Base-by-base conservation (phyloP, 2,888 invertebrate genomes). In the Melanostoma mellinum region DNA sequence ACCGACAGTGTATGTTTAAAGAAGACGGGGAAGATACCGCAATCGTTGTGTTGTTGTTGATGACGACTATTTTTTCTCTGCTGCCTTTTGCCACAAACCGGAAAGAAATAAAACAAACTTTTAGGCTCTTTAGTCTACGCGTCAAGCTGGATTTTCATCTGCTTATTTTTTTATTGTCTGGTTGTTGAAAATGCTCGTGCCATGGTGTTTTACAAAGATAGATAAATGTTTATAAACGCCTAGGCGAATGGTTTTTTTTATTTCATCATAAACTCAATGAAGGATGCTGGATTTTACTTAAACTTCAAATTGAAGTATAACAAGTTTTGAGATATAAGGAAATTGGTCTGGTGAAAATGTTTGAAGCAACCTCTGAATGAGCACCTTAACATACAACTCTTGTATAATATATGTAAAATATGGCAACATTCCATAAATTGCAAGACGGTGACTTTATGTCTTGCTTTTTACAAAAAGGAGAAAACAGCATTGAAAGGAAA, bases 41-140 rank as follows among this genome's bases (percentile, higher is more conserved):
- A 20, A 20, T 20, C 20, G 20, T 20, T 20, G 20, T 20, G 52
- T 10, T 55, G 20, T 55, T 36, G 42, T 44, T 63, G 61, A 58
- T 30, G 50, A n/a, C 40, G 35, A 60, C 20, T n/a, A 33, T 36
- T 58, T 60, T 76, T 77, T 81, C 71, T 20, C 20, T 20, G 20
- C 20, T 20, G 20, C 20, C 38, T 67, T 69, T 52, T 30, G 38
- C 53, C 53, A 35, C 30, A 44, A 60, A 77, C 82, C 82, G 82
- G 82, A 82, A 82, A 80, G 52, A 81, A 72, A 72, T 63, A 77
- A 72, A 72, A 60, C 58, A 53, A 35, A 67, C 8, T 58, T 48
- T 40, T 46, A 30, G 32, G 42, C 40, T 42, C 10, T 63, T 63
- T 30, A 50, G 36, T 44, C 60, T 46, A 58, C 63, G 63, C 63